Evolutionary conservation across 2,113 vertebrate species (phyloP), one percentile per base, ranked within the genome.

Genomic region (Gymnobelideus leadbeateri): DNA sequence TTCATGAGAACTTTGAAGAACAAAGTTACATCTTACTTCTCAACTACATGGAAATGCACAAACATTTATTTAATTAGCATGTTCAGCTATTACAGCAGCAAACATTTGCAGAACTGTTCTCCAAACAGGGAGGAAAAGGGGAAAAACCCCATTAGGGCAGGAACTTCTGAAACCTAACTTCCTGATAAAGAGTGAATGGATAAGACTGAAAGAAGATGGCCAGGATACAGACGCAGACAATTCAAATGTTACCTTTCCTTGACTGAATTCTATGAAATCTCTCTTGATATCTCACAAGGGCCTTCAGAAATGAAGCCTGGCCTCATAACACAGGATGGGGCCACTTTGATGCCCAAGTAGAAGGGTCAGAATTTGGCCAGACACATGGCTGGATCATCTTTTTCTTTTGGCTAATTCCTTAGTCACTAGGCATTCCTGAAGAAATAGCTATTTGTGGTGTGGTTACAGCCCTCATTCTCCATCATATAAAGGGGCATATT

Each of bases 201-300:
- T 89, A 49, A 54, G 6, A 89, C 25, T 21, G 91, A 89, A 92
- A 92, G 43, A 55, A 37, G 5, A 7, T 2, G 21, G 8, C 52
- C 14, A 46, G 68, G 37, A 84, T 10, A 92, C 10, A 51, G 68
- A 92, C 0, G 9, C 8, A 57, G 3, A 43, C 47, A 89, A 90
- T 4, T 54, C 53, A 61, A 57, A 91, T 84, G n/a, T 2, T 54
- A 54, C 2, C 26, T 23, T 50, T 93, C 53, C 46, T 61, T 54
- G 2, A 61, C 47, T 92, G 5, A 3, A 11, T 84, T 90, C 9
- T 57, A 54, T 43, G 0, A 47, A 49, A 8, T 89, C 77, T 93
- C 47, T 77, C 54, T 95, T 61, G 91, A 95, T 23, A n/a, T 31
- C 94, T 68, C 89, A 46, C 77, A 26, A 95, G 31, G 92, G 28